These are phyloP conservation scores for Clarias macrocephalus DNA, from an alignment of 2,113 vertebrate species.

Conservation along the genomic window DNA sequence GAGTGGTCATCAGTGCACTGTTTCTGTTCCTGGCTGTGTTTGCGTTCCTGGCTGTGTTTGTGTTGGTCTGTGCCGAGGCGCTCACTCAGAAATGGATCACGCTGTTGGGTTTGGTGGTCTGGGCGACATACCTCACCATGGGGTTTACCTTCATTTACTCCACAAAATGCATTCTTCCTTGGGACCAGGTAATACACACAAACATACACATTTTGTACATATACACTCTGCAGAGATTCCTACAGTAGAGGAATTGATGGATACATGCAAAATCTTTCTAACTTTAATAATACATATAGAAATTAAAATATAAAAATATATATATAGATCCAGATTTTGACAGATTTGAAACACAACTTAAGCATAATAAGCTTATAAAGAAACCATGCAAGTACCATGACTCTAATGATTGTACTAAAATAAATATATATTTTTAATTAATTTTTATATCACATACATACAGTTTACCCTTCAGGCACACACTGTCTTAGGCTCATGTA, in stretches of 20 bases:
- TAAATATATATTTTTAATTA: neutral
- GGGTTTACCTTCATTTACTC: conserved; percentile 84
- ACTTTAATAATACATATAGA: neutral
- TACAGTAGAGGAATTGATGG: too few relatives aligned
- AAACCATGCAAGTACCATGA: neutral
- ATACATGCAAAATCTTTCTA: neutral
- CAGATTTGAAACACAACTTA: neutral
- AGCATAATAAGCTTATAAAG: neutral
- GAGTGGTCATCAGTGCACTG: conserved; percentile 77
- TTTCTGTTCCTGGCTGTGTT: conserved; percentile 77
- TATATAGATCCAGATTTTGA: neutral
- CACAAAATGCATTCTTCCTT: conserved; percentile 60
- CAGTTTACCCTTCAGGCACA: neutral
- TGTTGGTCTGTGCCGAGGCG: conserved; percentile 82
- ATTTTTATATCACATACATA: neutral
- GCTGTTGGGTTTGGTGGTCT: conserved; percentile 77
- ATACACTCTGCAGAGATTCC: neutral
- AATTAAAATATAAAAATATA: neutral
- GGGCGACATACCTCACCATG: conserved; percentile 83
- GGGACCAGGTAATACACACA: conserved; percentile 86
- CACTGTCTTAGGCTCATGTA: neutral
- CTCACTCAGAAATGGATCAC: conserved; percentile 81
- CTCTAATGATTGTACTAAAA: neutral
- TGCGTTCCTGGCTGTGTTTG: conserved; percentile 79
- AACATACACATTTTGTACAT: neutral